A percentile compares a stretch with the other conserved stretches of the same genome.
Evolutionary conservation across 2,113 vertebrate genomes (phyloP).

Genomic region (Thamnophis sirtalis): DNA sequence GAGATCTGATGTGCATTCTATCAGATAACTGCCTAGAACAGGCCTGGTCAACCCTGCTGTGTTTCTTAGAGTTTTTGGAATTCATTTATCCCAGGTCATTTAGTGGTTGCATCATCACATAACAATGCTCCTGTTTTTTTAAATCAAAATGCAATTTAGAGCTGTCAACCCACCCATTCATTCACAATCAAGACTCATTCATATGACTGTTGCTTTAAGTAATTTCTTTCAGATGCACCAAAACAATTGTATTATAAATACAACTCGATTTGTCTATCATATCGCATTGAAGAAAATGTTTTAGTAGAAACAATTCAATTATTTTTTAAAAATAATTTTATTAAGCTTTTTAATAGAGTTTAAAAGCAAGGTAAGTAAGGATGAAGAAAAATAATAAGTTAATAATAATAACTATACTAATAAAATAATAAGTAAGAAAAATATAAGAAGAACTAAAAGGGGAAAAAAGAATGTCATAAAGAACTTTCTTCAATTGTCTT

Average conservation of each 20-base stretch:
- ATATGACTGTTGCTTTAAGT: not conserved
- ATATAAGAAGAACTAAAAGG: not conserved
- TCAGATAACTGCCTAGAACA: not conserved
- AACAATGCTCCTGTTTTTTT: not conserved
- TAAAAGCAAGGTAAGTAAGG: not conserved
- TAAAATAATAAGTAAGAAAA: not conserved
- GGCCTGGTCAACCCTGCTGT: not conserved
- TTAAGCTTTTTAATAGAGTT: not conserved
- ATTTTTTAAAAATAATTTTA: not conserved
- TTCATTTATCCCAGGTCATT: not conserved
- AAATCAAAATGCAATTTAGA: not conserved
- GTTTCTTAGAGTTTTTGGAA: not conserved
- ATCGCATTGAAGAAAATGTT: not conserved
- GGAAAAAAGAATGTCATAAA: not conserved
- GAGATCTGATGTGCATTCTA: not conserved
- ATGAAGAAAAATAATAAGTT: no score
- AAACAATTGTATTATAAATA: not conserved
- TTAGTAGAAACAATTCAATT: not conserved
- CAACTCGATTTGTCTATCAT: not conserved
- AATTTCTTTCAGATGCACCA: not conserved
- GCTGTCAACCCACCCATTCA: not conserved
- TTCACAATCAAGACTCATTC: not conserved
- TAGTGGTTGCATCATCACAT: not conserved
- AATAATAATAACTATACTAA: no score
- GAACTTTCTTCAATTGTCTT: not conserved